These are phyloP conservation scores for Corynorhinus townsendii DNA, from an alignment of 2,113 vertebrate species.

Conservation along the genomic window DNA sequence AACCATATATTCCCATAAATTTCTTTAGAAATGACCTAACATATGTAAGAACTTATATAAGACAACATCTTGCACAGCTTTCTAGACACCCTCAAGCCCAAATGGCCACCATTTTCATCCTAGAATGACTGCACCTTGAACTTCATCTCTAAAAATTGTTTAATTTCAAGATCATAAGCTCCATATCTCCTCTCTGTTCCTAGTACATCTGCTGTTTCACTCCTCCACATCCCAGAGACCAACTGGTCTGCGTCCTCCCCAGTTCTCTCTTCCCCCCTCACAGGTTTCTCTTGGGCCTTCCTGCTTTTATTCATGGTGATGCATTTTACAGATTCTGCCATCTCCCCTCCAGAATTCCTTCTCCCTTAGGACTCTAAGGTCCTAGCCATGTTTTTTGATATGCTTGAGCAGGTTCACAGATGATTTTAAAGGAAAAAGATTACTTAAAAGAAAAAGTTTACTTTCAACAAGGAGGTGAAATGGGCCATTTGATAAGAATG, in stretches of 20 bases:
- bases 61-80: background rate
- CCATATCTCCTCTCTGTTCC: background rate
- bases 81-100: background rate
- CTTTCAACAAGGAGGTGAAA: background rate
- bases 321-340: background rate
- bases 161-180: background rate
- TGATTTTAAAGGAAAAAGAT: background rate
- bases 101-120: background rate
- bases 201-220: accelerated
- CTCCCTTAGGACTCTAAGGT: background rate
- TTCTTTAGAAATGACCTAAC: background rate
- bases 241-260: background rate
- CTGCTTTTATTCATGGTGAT: background rate
- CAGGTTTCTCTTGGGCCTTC: background rate
- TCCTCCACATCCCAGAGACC: background rate
- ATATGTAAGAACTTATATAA: background rate
- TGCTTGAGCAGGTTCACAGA: background rate
- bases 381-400: background rate
- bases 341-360: background rate
- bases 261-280: background rate
- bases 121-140: background rate
- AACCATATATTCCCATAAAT: background rate
- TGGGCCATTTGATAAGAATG: background rate
- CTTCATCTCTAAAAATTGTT: background rate
- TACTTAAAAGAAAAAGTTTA: background rate